A percentile compares a stretch with the other conserved stretches of the same genome.
Conservation (phyloP, 2,797 vertebrate genomes). For the Diceros bicornis region DNA sequence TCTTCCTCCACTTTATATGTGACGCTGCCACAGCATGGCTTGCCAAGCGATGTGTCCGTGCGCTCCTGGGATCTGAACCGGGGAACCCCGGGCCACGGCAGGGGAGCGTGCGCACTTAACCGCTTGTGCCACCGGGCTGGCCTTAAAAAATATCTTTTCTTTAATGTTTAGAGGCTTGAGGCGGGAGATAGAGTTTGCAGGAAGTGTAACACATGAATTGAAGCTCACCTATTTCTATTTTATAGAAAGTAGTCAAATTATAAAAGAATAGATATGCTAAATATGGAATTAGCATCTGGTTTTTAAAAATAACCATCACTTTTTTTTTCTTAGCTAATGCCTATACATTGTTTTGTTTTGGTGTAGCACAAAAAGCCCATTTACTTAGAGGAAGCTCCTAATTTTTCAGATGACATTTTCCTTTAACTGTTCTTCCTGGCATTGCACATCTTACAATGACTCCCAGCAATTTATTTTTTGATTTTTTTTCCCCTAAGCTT, state of each 20-base stretch:
- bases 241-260: not conserved
- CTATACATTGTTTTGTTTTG: not conserved
- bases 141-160: not conserved
- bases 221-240: not conserved
- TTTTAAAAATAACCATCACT: not conserved
- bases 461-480: not conserved
- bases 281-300: not conserved
- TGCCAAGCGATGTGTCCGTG: too few species aligned
- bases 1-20: too few species aligned
- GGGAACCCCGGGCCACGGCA: too few species aligned
- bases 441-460: not conserved
- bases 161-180: not conserved
- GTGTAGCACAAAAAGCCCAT: not conserved
- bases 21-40: too few species aligned
- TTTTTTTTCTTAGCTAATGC: not conserved
- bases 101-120: too few species aligned
- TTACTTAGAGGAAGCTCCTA: not conserved
- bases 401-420: slow-evolving; percentile 18
- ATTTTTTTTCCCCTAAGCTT: not conserved
- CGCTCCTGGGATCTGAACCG: too few species aligned
- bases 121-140: too few species aligned
- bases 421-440: not conserved
- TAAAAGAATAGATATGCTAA: not conserved
- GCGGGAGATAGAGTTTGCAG: not conserved
- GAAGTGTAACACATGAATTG: not conserved